Evolutionary conservation across 2,888 invertebrate species (phyloP), one percentile per base, ranked within the genome.

Genomic region (Prosopocoilus inquinatus): DNA sequence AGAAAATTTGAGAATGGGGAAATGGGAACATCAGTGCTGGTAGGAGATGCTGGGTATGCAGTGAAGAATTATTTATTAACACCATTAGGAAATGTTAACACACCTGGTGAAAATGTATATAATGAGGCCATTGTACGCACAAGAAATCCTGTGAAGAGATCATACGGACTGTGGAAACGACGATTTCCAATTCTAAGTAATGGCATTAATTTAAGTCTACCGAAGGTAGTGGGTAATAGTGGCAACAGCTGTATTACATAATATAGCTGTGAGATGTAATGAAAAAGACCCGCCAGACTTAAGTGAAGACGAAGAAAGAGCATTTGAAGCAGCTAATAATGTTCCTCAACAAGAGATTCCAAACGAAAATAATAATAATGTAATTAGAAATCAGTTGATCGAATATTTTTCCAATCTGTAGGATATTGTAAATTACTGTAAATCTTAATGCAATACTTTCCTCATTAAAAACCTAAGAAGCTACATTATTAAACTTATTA

Each of bases 31-130:
- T 50, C 46, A n/a, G 8, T 65, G 35, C 20, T 67, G 20, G 12
- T 66, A 9, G 67, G 62, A 15, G 67, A 64, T 35, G 11, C 53
- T 46, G 58, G 44, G 9, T 50, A 50, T 32, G 36, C n/a, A n/a
- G 36, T 35, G 36, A 35, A 35, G 36, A 9, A 9, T n/a, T 35
- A 35, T 35, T 35, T 35, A 35, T n/a, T 35, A 35, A 35, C 36
- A 35, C 36, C 36, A 35, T 11, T 35, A n/a, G 9, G 9, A 35
- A 35, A 35, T 35, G 9, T 11, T 9, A 11, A n/a, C n/a, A 35
- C 36, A n/a, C n/a, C 9, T n/a, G 36, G n/a, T n/a, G 36, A 35
- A 11, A 9, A 35, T 9, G 9, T 3, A 11, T 35, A n/a, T 35
- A 35, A 35, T 11, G 36, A 35, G 11, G 9, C 36, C 36, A 9